Evolutionary conservation across 1,140 invertebrate species (phyloP).

Genomic region (Portunus trituberculatus): DNA sequence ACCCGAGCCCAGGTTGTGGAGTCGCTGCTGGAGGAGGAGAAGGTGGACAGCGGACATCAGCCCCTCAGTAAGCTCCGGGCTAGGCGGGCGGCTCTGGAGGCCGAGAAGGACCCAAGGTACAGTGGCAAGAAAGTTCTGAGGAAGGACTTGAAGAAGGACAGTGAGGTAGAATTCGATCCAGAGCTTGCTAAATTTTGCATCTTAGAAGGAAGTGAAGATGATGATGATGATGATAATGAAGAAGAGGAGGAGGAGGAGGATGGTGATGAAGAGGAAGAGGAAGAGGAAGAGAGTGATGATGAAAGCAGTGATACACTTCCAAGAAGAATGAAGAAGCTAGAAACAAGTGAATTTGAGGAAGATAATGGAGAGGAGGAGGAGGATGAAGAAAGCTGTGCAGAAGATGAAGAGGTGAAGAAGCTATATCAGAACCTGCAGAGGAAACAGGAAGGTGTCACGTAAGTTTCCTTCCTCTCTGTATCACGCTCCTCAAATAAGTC

Average conservation of each 20-base stretch:
- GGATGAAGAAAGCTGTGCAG: background rate
- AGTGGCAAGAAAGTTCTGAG: slow-evolving; percentile 60
- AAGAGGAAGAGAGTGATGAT: slow-evolving; percentile 23
- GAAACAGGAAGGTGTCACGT: slow-evolving; percentile 50
- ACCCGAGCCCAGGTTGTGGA: slow-evolving; percentile 58
- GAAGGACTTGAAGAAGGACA: slow-evolving; percentile 52
- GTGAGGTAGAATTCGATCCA: slow-evolving; percentile 50
- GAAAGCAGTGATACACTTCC: background rate
- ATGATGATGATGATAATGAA: slow-evolving; percentile 26
- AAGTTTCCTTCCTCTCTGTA: background rate
- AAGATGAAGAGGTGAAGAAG: background rate
- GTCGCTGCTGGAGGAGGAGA: slow-evolving; percentile 42
- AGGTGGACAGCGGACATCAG: background rate
- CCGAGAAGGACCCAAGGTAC: slow-evolving; percentile 55
- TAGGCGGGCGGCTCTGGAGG: slow-evolving; percentile 41
- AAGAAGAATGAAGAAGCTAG: background rate
- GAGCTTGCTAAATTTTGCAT: slow-evolving; percentile 46
- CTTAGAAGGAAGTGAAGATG: slow-evolving; percentile 37
- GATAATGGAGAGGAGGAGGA: slow-evolving; percentile 7
- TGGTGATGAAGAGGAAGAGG: slow-evolving; percentile 40
- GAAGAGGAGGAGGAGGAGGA: slow-evolving; percentile 18
- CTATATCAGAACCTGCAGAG: slow-evolving; percentile 7
- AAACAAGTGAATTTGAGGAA: background rate
- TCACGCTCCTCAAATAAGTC: too few relatives aligned
- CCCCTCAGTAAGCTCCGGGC: slow-evolving; percentile 53